These are phyloP conservation scores for Luperina nickerlii DNA, from an alignment of 2,888 invertebrate genomes.

Conservation along the genomic window DNA sequence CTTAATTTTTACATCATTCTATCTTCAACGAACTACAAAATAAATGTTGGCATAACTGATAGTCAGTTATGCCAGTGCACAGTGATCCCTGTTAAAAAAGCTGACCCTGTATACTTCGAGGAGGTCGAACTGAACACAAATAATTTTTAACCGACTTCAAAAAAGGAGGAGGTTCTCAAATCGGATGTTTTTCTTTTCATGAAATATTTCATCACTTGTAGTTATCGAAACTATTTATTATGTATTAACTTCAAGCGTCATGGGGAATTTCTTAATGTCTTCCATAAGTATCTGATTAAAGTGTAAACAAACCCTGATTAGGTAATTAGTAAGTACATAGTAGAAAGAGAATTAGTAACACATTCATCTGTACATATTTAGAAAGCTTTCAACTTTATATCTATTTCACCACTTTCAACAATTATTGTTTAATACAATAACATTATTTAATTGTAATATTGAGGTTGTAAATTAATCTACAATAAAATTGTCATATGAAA, in stretches of 20 bases:
- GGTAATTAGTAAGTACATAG: not conserved
- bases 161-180: too few relatives aligned
- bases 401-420: not conserved
- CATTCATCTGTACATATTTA: not conserved
- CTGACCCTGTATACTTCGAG: not conserved
- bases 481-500: not conserved
- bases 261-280: not conserved
- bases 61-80: not conserved
- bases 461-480: not conserved
- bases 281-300: not conserved
- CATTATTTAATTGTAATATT: not conserved
- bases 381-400: not conserved
- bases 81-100: not conserved
- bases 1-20: not conserved
- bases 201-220: not conserved
- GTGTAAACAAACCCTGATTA: not conserved
- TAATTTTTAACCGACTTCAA: too few relatives aligned
- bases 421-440: not conserved
- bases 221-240: not conserved
- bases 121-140: too few relatives aligned
- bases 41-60: not conserved
- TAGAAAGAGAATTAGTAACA: not conserved
- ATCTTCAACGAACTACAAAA: not conserved
- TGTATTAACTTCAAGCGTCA: not conserved
- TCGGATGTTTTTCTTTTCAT: too few relatives aligned